Conservation (phyloP, 2,113 vertebrate genomes). For the Brachionichthys hirsutus region DNA sequence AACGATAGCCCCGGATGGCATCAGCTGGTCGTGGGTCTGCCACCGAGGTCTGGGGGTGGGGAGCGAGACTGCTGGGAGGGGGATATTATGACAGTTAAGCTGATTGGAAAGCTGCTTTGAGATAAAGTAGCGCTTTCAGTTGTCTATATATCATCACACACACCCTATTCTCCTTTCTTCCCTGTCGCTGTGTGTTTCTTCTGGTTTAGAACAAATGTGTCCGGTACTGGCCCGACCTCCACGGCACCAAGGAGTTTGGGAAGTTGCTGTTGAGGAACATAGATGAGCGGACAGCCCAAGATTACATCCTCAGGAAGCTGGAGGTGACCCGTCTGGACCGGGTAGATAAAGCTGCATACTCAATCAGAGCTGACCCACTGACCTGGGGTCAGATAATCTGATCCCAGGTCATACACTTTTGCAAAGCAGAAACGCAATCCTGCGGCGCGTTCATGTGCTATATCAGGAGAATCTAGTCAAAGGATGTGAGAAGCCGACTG, state of each 20-base stretch:
- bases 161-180: background rate
- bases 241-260: constrained; percentile 77
- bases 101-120: constrained; percentile 62
- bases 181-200: background rate
- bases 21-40: constrained; percentile 14
- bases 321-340: constrained; percentile 76
- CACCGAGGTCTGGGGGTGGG: constrained; percentile 7
- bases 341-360: constrained; percentile 68
- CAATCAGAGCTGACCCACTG: constrained; percentile 40
- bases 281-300: constrained; percentile 79
- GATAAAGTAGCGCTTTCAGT: constrained; percentile 46
- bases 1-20: constrained; percentile 12
- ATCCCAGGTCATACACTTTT: background rate
- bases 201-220: constrained; percentile 86
- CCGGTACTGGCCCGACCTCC: constrained; percentile 83
- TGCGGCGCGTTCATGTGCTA: constrained; percentile 2
- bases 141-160: constrained; percentile 42
- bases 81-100: constrained; percentile 69
- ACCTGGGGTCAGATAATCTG: constrained; percentile 45
- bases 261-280: constrained; percentile 74
- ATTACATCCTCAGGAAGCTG: constrained; percentile 83
- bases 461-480: background rate
- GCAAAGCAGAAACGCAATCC: constrained; percentile 6
- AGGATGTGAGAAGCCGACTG: background rate
- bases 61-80: constrained; percentile 14